Conservation (phyloP, 1,140 invertebrate species). For the Drosophila nannoptera region DNA sequence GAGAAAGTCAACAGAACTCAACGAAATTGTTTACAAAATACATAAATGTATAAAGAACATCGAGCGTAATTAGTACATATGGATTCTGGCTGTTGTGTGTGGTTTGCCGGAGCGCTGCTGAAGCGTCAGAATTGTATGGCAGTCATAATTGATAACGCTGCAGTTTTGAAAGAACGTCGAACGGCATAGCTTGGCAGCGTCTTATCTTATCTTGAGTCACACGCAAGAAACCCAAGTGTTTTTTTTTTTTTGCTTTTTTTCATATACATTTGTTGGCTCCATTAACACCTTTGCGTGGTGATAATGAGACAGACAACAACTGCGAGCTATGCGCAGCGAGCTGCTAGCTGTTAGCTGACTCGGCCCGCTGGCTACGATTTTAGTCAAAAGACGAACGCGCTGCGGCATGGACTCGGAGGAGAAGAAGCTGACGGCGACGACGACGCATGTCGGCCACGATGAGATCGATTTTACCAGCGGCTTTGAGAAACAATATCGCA, state of each 20-base stretch:
- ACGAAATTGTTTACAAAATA: conserved; percentile 27
- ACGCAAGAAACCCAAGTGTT: conserved; percentile 8
- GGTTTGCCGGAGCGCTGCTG: background rate
- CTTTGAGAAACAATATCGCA: conserved; percentile 68
- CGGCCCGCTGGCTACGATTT: conserved; percentile 5
- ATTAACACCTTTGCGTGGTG: conserved; percentile 70
- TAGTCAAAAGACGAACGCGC: conserved; percentile 50
- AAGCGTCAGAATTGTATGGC: conserved; percentile 19
- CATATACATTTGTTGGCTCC: conserved; percentile 46
- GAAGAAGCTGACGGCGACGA: conserved; percentile 33
- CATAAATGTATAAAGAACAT: conserved; percentile 3
- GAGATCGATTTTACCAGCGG: conserved; percentile 74
- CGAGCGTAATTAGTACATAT: conserved; percentile 26
- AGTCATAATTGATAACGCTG: conserved; percentile 47
- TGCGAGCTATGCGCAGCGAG: conserved; percentile 12
- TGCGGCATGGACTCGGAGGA: conserved; percentile 66
- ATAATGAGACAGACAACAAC: conserved; percentile 64
- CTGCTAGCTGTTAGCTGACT: background rate
- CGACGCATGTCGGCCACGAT: conserved; percentile 39
- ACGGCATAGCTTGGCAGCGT: conserved; percentile 12
- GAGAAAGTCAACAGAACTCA: conserved; percentile 28
- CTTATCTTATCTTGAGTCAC: conserved; percentile 51
- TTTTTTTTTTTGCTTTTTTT: too few relatives aligned
- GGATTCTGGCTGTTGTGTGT: conserved; percentile 1
- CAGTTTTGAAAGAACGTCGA: conserved; percentile 41